Evolutionary conservation across 1,140 invertebrate genomes (phyloP), one percentile per base, ranked within the genome.

Genomic region (Drosophila subpulchrella): DNA sequence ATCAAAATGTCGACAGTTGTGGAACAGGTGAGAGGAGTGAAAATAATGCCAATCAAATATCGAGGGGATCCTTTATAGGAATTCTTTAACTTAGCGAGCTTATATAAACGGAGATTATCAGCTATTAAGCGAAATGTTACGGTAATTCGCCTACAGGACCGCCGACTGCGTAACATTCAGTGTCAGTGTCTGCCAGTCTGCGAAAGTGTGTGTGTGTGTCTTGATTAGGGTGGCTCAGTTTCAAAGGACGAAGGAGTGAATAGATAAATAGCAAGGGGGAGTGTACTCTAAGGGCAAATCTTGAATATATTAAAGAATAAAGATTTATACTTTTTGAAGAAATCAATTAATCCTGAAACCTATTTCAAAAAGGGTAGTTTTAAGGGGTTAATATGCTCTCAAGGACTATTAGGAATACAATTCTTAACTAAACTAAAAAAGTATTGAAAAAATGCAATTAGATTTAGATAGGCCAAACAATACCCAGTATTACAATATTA

Each of bases 131-230:
- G 61, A 85, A 71, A 79, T 79, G 75, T 82, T 73, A 67, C 67
- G 83, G 71, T 78, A 75, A 81, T 86, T 86, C 54, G 57, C 57
- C 57, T 67, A 62, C 54, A 65, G 63, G 54, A 76, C 71, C 81
- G 75, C 85, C 72, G 70, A 84, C 85, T 84, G 84, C 85, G 84
- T 89, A 89, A 84, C 84, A 89, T 78, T 75, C 80, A 75, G 84
- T 89, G 85, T 78, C 84, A 84, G 85, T 89, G 72, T 75, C 60
- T 73, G 65, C 66, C 67, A 76, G 47, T 58, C 20, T 59, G 47
- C 62, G 34, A 38, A 13, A 58, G 56, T 73, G 67, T 70, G 32
- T 54, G 58, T 56, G 59, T 20, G 36, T 46, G 50, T 70, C 42
- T 60, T 66, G 27, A 59, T 60, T 75, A 72, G 68, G 81, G 80